phyloP scores from a whole-genome alignment of 2,888 invertebrate genomes.

The Diarsia mendica region DNA sequence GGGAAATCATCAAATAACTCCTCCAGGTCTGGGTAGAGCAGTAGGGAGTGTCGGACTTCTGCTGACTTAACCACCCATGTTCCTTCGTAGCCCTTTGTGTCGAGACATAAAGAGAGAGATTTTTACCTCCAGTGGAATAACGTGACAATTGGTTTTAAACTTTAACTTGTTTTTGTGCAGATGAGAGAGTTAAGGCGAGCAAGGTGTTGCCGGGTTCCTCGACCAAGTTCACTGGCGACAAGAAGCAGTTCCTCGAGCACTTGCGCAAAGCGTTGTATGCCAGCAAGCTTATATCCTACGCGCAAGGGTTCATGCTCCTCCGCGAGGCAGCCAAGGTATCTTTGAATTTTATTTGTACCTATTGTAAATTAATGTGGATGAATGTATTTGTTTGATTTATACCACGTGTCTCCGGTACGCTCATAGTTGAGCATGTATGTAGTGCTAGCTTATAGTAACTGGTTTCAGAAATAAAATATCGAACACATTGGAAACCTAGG shows the following conservation, averaged over 20 bases:
- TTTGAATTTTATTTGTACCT: not conserved
- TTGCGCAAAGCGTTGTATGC: slow-evolving; percentile 98
- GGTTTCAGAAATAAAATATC: not conserved
- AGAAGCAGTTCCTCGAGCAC: slow-evolving; percentile 94
- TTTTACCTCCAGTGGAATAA: not conserved
- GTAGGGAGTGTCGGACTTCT: too few species aligned
- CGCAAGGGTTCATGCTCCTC: slow-evolving; percentile 99
- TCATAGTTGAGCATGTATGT: not conserved
- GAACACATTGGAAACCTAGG: not conserved
- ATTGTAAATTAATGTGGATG: not conserved
- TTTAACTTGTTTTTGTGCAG: slow-evolving; percentile 66
- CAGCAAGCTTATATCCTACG: slow-evolving; percentile 99
- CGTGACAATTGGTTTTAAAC: not conserved
- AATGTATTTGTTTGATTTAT: not conserved
- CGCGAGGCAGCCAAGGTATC: slow-evolving; percentile 96
- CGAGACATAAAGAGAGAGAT: too few species aligned
- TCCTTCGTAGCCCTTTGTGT: too few species aligned
- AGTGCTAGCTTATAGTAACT: not conserved
- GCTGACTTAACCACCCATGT: too few species aligned
- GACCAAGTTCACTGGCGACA: slow-evolving; percentile 92
- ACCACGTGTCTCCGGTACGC: not conserved
- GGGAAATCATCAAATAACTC: too few species aligned
- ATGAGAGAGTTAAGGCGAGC: slow-evolving; percentile 96
- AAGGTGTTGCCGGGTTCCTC: slow-evolving; percentile 93
- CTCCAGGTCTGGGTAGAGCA: too few species aligned